Conservation (phyloP, 2,113 vertebrate species). For the Mixornis gularis region DNA sequence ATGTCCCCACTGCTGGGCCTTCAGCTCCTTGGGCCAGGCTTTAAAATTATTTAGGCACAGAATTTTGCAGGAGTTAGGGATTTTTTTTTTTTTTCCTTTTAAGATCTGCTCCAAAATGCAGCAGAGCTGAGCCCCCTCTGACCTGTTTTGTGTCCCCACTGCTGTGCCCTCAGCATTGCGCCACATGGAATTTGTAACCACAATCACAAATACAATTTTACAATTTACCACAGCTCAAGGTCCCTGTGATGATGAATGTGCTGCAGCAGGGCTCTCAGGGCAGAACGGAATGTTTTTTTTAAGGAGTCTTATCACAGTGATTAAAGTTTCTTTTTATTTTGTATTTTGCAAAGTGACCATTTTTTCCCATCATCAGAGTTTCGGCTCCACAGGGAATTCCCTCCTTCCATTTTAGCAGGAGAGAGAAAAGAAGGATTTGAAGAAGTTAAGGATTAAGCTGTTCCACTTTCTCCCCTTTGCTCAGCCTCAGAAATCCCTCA, state of each 20-base stretch:
- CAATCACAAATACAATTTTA: not conserved
- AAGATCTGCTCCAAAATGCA: not conserved
- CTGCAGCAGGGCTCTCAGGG: not conserved
- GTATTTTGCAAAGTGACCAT: not conserved
- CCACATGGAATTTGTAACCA: not conserved
- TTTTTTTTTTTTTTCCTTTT: not conserved
- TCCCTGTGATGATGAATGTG: not conserved
- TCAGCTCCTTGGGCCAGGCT: not conserved
- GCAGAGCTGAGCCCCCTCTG: not conserved
- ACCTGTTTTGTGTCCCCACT: not conserved
- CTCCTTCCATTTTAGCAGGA: not conserved
- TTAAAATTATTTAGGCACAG: rapidly evolving
- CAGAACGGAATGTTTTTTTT: not conserved
- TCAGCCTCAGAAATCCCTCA: not conserved
- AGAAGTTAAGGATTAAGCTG: not conserved
- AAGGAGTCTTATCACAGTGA: slow-evolving; percentile 34
- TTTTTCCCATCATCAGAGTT: not conserved
- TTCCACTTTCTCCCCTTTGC: not conserved
- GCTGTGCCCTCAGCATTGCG: not conserved
- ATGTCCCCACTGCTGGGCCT: not conserved
- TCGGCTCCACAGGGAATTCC: not conserved
- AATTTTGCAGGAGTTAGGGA: not conserved
- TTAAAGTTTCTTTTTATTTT: slow-evolving; percentile 38
- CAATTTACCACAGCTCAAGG: not conserved
- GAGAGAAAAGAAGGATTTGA: not conserved